Evolutionary conservation across 1,140 invertebrate species (phyloP).

Genomic region (Leptonema lineaticorne): DNA sequence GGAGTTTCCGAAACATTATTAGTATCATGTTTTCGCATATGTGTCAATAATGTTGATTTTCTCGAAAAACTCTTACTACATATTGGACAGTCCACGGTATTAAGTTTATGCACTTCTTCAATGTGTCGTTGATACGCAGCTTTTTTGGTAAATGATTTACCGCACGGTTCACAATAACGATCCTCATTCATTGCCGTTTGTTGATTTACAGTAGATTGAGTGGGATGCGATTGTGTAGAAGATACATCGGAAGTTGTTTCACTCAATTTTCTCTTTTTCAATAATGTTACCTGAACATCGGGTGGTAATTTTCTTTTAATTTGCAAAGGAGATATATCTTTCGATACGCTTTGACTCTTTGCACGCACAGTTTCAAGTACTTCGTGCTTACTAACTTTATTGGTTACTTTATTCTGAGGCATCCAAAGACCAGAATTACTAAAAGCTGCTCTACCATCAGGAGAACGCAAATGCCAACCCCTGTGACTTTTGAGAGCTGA

Average conservation of each 20-base stretch:
- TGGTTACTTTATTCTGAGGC: conserved; percentile 56
- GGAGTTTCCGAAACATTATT: conserved; percentile 43
- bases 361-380: conserved; percentile 51
- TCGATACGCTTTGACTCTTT: conserved; percentile 40
- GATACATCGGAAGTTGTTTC: conserved; percentile 52
- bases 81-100: conserved; percentile 53
- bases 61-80: conserved; percentile 60
- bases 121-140: conserved; percentile 59
- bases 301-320: conserved; percentile 52
- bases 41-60: conserved; percentile 55
- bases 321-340: conserved; percentile 30
- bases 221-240: conserved; percentile 42
- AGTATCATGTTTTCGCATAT: conserved; percentile 55
- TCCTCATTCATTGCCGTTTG: conserved; percentile 46
- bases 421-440: conserved; percentile 56
- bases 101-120: conserved; percentile 54
- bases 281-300: conserved; percentile 54
- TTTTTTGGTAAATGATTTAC: conserved; percentile 59
- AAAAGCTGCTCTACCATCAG: conserved; percentile 56
- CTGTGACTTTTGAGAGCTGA: conserved; percentile 60
- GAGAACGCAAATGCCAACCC: conserved; percentile 61
- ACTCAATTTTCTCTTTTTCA: conserved; percentile 52
- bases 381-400: conserved; percentile 55
- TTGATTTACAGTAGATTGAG: conserved; percentile 16
- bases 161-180: conserved; percentile 60